These are phyloP conservation scores for Halesus radiatus DNA, from an alignment of 1,140 invertebrate genomes.

Conservation along the genomic window DNA sequence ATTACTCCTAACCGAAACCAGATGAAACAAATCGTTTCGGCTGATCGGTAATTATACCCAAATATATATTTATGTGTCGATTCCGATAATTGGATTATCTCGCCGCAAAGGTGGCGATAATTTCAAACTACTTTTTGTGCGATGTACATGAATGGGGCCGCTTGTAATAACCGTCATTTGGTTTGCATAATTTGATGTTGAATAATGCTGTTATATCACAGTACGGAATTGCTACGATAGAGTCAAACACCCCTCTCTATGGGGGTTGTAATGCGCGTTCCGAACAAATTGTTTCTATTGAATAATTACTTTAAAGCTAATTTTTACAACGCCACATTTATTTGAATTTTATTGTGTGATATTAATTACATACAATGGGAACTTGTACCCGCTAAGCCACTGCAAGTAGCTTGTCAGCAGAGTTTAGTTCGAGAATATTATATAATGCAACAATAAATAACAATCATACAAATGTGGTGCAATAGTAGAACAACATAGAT, in stretches of 20 bases:
- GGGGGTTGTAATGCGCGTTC: not conserved
- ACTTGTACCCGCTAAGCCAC: too few species aligned
- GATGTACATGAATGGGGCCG: not conserved
- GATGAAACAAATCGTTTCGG: not conserved
- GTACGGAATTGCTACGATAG: not conserved
- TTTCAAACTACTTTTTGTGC: slow-evolving; percentile 15
- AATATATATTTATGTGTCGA: slow-evolving; percentile 30
- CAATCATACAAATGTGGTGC: too few species aligned
- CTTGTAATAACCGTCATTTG: not conserved
- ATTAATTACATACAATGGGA: too few species aligned
- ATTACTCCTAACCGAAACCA: not conserved
- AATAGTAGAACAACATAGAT: too few species aligned
- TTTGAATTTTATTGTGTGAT: too few species aligned
- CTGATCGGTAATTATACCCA: slow-evolving; percentile 6
- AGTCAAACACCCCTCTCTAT: not conserved
- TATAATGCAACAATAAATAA: too few species aligned
- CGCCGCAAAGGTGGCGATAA: slow-evolving; percentile 38
- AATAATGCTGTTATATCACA: not conserved
- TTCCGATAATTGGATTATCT: slow-evolving; percentile 38
- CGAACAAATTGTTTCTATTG: not conserved
- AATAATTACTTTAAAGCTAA: too few species aligned
- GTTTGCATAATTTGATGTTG: not conserved
- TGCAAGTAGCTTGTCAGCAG: too few species aligned
- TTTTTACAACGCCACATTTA: too few species aligned
- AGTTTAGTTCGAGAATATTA: too few species aligned